phyloP scores from a whole-genome alignment of 2,797 vertebrate genomes.

The Karalla daura region DNA sequence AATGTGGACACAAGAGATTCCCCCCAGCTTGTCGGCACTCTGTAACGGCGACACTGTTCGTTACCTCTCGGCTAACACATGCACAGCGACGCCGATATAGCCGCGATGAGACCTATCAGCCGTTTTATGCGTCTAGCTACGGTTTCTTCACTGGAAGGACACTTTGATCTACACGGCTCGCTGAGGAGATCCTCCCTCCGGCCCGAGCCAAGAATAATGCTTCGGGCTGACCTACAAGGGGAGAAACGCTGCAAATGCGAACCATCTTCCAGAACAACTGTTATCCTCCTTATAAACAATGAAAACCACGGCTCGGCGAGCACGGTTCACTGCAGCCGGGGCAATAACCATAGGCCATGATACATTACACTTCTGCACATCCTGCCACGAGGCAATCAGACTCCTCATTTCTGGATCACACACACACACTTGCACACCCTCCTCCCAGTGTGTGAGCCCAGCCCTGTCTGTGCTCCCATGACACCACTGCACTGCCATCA shows the following conservation, averaged over 20 bases:
- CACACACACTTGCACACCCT: background rate
- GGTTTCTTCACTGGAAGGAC: slow-evolving; percentile 16
- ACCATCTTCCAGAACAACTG: slow-evolving; percentile 34
- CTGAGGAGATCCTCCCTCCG: slow-evolving; percentile 9
- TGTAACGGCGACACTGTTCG: background rate
- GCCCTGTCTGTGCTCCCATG: slow-evolving; percentile 66
- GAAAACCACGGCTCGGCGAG: slow-evolving; percentile 32
- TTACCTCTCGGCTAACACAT: background rate
- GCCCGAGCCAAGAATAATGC: slow-evolving; percentile 22
- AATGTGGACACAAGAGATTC: no score
- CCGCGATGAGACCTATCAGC: background rate
- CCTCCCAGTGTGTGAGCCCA: slow-evolving; percentile 48
- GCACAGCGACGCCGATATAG: background rate
- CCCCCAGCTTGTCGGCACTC: background rate
- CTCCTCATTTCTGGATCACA: slow-evolving; percentile 59
- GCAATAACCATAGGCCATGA: slow-evolving; percentile 36
- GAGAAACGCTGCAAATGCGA: slow-evolving; percentile 23
- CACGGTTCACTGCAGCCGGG: slow-evolving; percentile 8
- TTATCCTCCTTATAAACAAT: slow-evolving; percentile 37
- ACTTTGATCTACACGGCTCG: slow-evolving; percentile 2
- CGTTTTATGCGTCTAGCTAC: background rate
- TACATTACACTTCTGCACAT: slow-evolving; percentile 47
- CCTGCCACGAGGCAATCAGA: slow-evolving; percentile 50
- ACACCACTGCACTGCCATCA: slow-evolving; percentile 72
- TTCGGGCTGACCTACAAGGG: slow-evolving; percentile 35